Percentiles rank a stretch among this genome's conserved stretches.
These are phyloP conservation scores for Protobothrops mucrosquamatus DNA, from an alignment of 2,113 vertebrate genomes.

Conservation along the genomic window DNA sequence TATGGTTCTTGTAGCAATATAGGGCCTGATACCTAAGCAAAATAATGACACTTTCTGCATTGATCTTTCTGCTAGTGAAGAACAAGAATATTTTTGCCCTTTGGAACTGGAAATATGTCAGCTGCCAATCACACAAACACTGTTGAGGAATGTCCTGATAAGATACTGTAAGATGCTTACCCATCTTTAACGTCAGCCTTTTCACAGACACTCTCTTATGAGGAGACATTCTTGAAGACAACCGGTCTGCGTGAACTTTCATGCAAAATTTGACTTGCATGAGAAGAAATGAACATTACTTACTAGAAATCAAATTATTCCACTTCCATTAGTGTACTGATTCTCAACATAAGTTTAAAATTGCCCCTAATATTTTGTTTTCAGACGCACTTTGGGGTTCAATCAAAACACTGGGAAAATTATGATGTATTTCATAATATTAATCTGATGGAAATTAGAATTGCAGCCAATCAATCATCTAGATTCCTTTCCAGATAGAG, in stretches of 20 bases:
- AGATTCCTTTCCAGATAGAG: neutral
- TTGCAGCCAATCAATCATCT: neutral
- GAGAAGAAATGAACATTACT: neutral
- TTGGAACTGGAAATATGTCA: neutral
- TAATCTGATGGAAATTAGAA: neutral
- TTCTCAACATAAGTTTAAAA: neutral
- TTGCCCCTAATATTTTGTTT: neutral
- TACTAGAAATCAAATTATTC: neutral
- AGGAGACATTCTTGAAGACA: neutral
- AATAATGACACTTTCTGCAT: neutral
- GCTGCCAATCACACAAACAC: neutral
- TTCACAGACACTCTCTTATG: conserved; percentile 15
- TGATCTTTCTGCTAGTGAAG: neutral
- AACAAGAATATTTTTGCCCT: neutral
- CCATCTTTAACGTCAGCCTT: neutral
- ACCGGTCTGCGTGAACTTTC: neutral
- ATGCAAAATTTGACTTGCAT: neutral
- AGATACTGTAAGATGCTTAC: neutral
- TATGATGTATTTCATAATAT: neutral
- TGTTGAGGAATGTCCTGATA: conserved; percentile 1
- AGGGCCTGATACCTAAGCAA: neutral
- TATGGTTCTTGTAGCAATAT: neutral
- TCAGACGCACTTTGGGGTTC: neutral
- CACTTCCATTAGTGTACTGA: neutral
- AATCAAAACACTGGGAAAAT: neutral